Conservation (phyloP, 1,140 invertebrate species). For the Cotesia chilonis region DNA sequence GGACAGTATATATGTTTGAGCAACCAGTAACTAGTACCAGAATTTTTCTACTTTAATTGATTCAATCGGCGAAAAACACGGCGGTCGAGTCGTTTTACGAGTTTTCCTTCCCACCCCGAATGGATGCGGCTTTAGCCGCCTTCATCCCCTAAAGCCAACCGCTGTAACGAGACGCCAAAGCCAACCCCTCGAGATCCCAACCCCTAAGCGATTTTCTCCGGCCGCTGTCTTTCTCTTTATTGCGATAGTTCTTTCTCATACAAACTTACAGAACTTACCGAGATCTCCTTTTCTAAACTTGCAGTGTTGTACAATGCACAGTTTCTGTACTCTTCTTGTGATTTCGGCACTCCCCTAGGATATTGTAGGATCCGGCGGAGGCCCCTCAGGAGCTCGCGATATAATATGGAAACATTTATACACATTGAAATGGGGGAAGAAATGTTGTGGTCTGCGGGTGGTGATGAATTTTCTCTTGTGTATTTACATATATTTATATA, state of each 20-base stretch:
- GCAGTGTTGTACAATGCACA: slow-evolving; percentile 16
- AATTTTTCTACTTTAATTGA: slow-evolving; percentile 60
- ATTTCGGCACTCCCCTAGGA: slow-evolving; percentile 18
- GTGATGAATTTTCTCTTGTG: slow-evolving; percentile 30
- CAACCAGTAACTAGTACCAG: slow-evolving; percentile 15
- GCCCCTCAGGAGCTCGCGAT: slow-evolving; percentile 37
- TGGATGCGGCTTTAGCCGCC: slow-evolving; percentile 23
- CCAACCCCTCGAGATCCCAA: slow-evolving; percentile 54
- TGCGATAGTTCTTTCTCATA: slow-evolving; percentile 5
- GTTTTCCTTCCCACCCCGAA: slow-evolving; percentile 18
- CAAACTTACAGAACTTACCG: no score
- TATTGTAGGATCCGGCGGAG: background rate
- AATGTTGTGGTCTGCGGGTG: slow-evolving; percentile 42
- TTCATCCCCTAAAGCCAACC: slow-evolving; percentile 48
- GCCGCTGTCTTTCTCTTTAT: slow-evolving; percentile 26
- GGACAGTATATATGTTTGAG: background rate
- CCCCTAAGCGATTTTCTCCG: slow-evolving; percentile 42
- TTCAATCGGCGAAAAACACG: slow-evolving; percentile 63
- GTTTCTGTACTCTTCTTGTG: slow-evolving; percentile 11
- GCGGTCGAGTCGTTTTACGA: slow-evolving; percentile 42
- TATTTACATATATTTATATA: slow-evolving; percentile 4
- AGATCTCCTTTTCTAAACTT: slow-evolving; percentile 20
- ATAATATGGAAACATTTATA: slow-evolving; percentile 58
- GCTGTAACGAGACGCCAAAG: slow-evolving; percentile 60
- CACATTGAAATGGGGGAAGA: slow-evolving; percentile 45